A percentile compares a stretch with the other conserved stretches of the same genome.
Evolutionary conservation across 2,113 vertebrate genomes (phyloP).

Genomic region (Oncorhynchus nerka): DNA sequence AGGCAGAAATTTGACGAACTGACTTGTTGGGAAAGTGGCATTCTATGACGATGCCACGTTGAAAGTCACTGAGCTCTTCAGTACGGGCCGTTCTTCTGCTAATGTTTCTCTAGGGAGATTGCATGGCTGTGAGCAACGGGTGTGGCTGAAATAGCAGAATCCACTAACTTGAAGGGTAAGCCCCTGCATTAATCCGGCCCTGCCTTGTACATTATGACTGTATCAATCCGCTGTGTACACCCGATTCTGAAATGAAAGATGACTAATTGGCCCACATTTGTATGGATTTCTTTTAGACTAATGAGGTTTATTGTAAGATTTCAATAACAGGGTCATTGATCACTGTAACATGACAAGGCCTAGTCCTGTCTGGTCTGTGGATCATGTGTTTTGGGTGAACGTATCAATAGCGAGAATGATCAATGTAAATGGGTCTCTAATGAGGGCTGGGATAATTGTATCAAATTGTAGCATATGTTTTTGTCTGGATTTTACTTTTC

Average conservation of each 20-base stretch:
- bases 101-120: no score
- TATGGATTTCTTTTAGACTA: slow-evolving; percentile 62
- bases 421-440: slow-evolving; percentile 49
- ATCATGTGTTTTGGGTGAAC: slow-evolving; percentile 41
- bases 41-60: no score
- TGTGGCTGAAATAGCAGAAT: no score
- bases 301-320: slow-evolving; percentile 73
- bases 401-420: slow-evolving; percentile 52
- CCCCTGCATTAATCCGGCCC: neutral
- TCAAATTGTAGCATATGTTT: slow-evolving; percentile 11
- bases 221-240: neutral
- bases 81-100: no score
- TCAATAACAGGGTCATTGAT: slow-evolving; percentile 70
- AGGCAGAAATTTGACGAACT: no score
- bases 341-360: slow-evolving; percentile 60
- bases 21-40: no score
- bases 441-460: slow-evolving; percentile 34
- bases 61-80: no score
- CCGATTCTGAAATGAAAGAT: slow-evolving; percentile 23
- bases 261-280: slow-evolving; percentile 56
- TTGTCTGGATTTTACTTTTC: neutral
- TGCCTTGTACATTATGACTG: neutral
- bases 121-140: no score
- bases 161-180: no score
- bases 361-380: slow-evolving; percentile 31